Base-by-base conservation (phyloP, 1,140 invertebrate species). In the Nebria ingens region DNA sequence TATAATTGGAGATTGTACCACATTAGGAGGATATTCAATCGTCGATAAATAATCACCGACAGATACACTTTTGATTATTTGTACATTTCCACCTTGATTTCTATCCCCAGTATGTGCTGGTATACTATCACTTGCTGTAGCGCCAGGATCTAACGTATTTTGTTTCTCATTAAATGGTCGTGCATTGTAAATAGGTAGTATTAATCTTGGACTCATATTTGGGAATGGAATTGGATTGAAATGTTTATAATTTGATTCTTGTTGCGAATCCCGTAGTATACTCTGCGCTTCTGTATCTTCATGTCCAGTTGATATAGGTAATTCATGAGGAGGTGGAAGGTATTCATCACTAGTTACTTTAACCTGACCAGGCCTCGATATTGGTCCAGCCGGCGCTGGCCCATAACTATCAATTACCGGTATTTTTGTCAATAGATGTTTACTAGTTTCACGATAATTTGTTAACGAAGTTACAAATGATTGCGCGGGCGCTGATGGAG, bases 1-100 rank as follows among this genome's bases (percentile, higher is more conserved):
- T 29, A 83, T 74, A 21, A 82, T 60, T 54, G 81, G 80, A 23
- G 82, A 82, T 59, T 81, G 77, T 49, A 82, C 75, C 51, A 79
- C 69, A 38, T 76, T 78, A 13, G 79, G 71, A 6, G 82, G 82
- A 69, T 84, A 82, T 59, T 84, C 81, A 57, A 84, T 70, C 15
- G 79, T 78, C 34, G 82, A 79, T 12, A 80, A 72, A 63, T 75
- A 83, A 61, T 83, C 80, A 13, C 74, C 77, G 22, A 83, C 54
- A 49, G 79, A 76, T 53, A 83, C 70, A 66, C 81, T 83, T 58
- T 79, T 75, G 42, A 75, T 68, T 23, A 83, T 73, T 59, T 81
- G 73, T 50, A 82, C 62, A 50, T 63, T 59, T 9, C 64, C 56
- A 2, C 55, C 54, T 25, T 53, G 58, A 67, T 69, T 56, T 65